Conservation (phyloP, 2,888 invertebrate species). For the Apantesis nais region DNA sequence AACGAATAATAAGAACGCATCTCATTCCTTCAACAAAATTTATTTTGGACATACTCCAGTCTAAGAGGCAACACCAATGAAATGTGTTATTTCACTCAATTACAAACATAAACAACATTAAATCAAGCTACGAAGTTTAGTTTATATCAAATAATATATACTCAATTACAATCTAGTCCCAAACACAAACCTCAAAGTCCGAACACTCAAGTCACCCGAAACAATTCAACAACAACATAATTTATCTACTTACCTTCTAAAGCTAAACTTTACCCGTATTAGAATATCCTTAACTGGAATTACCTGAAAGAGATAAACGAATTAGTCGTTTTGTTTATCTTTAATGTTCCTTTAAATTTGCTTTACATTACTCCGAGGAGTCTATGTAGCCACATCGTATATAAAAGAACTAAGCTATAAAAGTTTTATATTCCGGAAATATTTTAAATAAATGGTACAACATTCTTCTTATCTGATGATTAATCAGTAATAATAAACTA, state of each 20-base stretch:
- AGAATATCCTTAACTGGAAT: conserved; percentile 31
- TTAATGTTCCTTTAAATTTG: background rate
- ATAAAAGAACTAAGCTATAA: background rate
- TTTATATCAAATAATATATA: background rate
- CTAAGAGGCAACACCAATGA: background rate
- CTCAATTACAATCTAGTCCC: background rate
- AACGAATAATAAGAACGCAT: too few species aligned
- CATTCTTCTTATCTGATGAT: too few species aligned
- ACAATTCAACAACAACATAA: conserved; percentile 33
- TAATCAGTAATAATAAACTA: too few species aligned
- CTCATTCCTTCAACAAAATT: too few species aligned
- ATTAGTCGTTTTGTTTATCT: conserved; percentile 2
- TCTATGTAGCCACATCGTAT: background rate
- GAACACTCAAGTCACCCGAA: conserved; percentile 15
- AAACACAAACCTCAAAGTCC: conserved; percentile 13
- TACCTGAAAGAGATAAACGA: conserved; percentile 43
- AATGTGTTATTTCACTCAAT: background rate
- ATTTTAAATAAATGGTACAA: too few species aligned
- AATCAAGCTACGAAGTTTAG: background rate
- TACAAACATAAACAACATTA: background rate
- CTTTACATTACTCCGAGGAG: background rate
- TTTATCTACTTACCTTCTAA: conserved; percentile 41
- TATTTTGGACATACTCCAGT: background rate
- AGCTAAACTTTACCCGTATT: conserved; percentile 32
- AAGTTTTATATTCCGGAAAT: background rate